phyloP scores from a whole-genome alignment of 2,888 invertebrate species.

The Ectemnius cavifrons region DNA sequence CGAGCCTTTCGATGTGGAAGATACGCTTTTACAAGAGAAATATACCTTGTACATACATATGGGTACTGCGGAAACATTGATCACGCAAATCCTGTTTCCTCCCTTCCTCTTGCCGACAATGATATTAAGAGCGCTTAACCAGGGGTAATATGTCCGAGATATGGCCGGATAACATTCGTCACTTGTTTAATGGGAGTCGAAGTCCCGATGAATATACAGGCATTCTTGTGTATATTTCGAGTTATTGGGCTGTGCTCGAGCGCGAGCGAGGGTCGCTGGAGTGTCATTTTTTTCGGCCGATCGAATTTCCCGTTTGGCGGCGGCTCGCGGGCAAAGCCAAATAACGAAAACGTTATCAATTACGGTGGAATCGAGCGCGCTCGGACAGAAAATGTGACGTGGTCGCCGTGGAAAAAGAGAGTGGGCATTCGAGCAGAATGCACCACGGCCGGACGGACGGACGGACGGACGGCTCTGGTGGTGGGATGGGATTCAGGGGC shows the following conservation, averaged over 20 bases:
- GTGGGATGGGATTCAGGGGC: conserved; percentile 26
- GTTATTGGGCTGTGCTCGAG: neutral
- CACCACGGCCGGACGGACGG: conserved; percentile 20
- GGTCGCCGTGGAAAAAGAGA: conserved; percentile 27
- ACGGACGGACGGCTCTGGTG: conserved; percentile 22
- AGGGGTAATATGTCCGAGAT: no score
- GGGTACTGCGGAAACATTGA: no score
- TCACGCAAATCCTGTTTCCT: no score
- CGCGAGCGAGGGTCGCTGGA: conserved; percentile 2
- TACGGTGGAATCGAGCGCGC: conserved; percentile 42
- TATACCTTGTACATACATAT: no score
- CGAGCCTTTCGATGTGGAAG: no score
- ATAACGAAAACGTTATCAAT: conserved; percentile 60
- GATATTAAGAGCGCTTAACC: neutral
- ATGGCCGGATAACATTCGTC: no score
- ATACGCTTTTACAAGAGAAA: no score
- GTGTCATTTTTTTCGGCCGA: conserved; percentile 45
- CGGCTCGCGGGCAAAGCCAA: conserved; percentile 32
- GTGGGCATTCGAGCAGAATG: neutral
- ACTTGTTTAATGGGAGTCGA: no score
- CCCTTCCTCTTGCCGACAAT: no score
- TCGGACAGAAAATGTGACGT: conserved; percentile 53
- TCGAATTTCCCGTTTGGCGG: conserved; percentile 49
- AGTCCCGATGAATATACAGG: no score
- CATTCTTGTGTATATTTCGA: no score